phyloP scores from a whole-genome alignment of 2,113 vertebrate species.

The Castor canadensis region DNA sequence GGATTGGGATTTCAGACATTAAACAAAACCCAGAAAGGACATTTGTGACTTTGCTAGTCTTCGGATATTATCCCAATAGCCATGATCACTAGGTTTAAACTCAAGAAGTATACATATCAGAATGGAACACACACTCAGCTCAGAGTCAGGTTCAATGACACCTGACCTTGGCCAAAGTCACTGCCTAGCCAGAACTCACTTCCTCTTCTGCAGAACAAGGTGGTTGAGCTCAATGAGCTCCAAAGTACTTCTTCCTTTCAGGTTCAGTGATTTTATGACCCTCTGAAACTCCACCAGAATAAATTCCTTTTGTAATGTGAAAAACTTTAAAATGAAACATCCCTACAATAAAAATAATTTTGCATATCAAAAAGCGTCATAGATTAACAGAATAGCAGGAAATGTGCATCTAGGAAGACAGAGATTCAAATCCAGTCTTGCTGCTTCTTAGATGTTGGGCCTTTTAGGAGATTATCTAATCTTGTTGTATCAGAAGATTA shows the following conservation, averaged over 20 bases:
- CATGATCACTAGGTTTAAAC: neutral
- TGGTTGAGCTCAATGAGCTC: slow-evolving; percentile 2
- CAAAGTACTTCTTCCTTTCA: slow-evolving; percentile 24
- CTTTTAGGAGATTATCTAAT: neutral
- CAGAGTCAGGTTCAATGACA: neutral
- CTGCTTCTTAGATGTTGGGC: neutral
- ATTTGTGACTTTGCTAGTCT: neutral
- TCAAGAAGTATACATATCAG: neutral
- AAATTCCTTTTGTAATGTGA: neutral
- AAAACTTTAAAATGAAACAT: slow-evolving; percentile 20
- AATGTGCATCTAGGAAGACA: neutral
- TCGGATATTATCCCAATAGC: neutral
- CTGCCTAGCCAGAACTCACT: neutral
- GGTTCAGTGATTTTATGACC: slow-evolving; percentile 60
- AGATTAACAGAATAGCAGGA: neutral
- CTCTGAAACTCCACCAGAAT: slow-evolving; percentile 25
- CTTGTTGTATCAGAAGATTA: neutral
- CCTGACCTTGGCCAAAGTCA: slow-evolving; percentile 46
- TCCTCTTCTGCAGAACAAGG: slow-evolving; percentile 39
- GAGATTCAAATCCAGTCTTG: neutral
- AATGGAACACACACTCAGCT: neutral
- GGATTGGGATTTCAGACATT: neutral
- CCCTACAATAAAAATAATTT: neutral
- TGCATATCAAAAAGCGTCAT: neutral
- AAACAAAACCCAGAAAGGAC: neutral